Evolutionary conservation across 1,140 invertebrate species (phyloP), one percentile per base, ranked within the genome.

Genomic region (Drosophila kepulauana): DNA sequence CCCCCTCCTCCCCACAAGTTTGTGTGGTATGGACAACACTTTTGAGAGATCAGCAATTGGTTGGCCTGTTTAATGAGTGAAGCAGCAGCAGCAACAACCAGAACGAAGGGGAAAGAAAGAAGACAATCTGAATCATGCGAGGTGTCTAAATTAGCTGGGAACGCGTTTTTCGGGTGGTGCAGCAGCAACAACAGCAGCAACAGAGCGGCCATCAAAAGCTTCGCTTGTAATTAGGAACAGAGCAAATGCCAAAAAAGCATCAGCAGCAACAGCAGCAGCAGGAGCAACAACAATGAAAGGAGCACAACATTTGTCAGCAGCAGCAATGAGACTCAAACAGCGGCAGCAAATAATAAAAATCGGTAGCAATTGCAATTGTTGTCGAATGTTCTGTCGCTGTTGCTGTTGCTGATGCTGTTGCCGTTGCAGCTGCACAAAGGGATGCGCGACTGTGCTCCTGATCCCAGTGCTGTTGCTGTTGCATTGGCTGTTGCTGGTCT

Each of bases 111-210:
- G 2, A 8, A 4, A 28, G 49, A 28, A n/a, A 5, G 15, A 57
- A 52, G 43, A 65, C 75, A 54, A 84, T 79, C 59, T 82, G 62
- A 57, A 84, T 88, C 78, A 91, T 91, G 78, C 76, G 84, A 91
- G 88, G 88, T 91, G 88, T 91, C 88, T 91, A 91, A 91, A 91
- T 91, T 91, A 88, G 81, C 80, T 89, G 85, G 78, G 86, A 89
- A 89, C 85, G 81, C 64, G 77, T 76, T 84, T 89, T 89, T 88
- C 81, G 85, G 85, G 58, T 78, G 80, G 75, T 43, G 41, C 41
- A 43, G 41, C 5, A 43, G 41, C 11, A n/a, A 13, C n/a, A 43
- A 4, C 41, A 43, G 3, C n/a, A 13, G 3, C 41, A 43, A 3
- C 41, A 43, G 35, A 77, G 72, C 71, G 68, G 80, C 81, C 79